Percentiles rank a stretch among this genome's conserved stretches.
phyloP scores from a whole-genome alignment of 2,113 vertebrate genomes.

The Picathartes gymnocephalus region DNA sequence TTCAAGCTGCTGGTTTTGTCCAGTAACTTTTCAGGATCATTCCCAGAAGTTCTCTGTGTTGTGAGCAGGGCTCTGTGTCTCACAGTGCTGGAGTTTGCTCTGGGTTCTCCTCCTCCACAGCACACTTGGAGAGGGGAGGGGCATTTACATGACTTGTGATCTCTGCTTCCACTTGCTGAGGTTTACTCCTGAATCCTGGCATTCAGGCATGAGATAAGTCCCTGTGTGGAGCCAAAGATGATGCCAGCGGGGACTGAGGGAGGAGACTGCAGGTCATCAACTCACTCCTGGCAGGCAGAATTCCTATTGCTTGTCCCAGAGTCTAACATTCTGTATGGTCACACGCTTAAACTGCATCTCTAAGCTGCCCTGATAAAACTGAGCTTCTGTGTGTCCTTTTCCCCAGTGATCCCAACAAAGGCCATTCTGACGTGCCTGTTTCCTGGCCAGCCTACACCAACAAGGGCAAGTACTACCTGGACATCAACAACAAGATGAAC shows the following conservation, averaged over 20 bases:
- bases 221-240: background rate
- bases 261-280: background rate
- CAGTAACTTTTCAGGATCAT: background rate
- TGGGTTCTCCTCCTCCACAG: background rate
- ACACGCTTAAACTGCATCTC: too few species aligned
- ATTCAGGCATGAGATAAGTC: background rate
- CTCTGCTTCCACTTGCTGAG: background rate
- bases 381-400: too few species aligned
- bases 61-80: background rate
- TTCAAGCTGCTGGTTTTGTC: background rate
- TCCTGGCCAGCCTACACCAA: slow-evolving; percentile 76
- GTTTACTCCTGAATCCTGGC: background rate
- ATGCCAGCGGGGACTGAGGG: background rate
- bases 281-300: background rate
- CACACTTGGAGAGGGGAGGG: background rate
- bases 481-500: slow-evolving; percentile 75
- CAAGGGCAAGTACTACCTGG: slow-evolving; percentile 66
- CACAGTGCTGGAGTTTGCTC: background rate
- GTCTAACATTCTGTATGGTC: background rate
- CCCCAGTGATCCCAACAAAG: too few species aligned
- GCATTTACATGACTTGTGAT: background rate
- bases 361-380: too few species aligned
- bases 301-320: background rate
- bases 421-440: slow-evolving; percentile 64
- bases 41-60: background rate